phyloP scores from a whole-genome alignment of 2,797 vertebrate genomes.

The Tokudaia muenninki region DNA sequence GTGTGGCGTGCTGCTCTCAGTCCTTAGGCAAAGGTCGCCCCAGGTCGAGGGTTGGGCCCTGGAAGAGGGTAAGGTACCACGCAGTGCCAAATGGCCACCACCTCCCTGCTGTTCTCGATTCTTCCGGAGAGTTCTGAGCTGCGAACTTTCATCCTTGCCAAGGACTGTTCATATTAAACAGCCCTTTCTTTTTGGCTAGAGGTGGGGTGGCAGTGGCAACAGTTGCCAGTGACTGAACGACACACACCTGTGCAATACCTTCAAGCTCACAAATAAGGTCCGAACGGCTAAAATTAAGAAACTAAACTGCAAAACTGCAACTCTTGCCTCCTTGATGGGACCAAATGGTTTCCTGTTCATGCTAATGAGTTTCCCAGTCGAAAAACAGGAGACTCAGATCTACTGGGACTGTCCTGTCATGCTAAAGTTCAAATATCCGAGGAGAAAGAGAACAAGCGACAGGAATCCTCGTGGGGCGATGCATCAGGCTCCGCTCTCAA shows the following conservation, averaged over 20 bases:
- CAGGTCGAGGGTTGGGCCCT: not conserved
- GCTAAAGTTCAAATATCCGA: not conserved
- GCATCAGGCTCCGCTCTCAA: not conserved
- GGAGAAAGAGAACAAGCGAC: not conserved
- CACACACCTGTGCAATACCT: too few species aligned
- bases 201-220: not conserved
- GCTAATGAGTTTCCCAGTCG: not conserved
- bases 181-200: not conserved
- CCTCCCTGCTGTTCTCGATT: not conserved
- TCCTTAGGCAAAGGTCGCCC: not conserved
- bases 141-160: not conserved
- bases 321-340: not conserved
- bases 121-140: not conserved
- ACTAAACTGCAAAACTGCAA: not conserved
- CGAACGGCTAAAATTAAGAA: not conserved
- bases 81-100: not conserved
- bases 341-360: not conserved
- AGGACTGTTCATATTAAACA: not conserved
- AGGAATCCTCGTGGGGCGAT: not conserved
- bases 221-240: not conserved
- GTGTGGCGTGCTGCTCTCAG: not conserved
- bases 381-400: not conserved
- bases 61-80: not conserved
- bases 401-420: not conserved
- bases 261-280: not conserved